Base-by-base conservation (phyloP, 2,113 vertebrate species). In the Cyanistes caeruleus region DNA sequence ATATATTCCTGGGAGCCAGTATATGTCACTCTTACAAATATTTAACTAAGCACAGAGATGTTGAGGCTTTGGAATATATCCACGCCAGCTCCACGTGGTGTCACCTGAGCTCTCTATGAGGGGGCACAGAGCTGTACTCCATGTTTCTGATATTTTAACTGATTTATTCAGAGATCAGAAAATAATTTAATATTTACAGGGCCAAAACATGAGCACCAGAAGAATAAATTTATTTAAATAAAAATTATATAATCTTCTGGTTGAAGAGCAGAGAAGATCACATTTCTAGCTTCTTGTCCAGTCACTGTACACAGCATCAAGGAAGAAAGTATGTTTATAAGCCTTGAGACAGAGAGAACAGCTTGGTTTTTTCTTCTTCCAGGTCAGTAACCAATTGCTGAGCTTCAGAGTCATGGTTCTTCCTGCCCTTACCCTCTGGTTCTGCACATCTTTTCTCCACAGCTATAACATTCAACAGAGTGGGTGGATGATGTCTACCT, bases 21-120 rank as follows among this genome's bases (percentile, higher is more conserved):
- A 55, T 49, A 48, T 39, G 10, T 15, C 41, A 83, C 13, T 51
- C 30, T 84, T 35, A 62, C 15, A 84, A 86, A 62, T 55, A 43
- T 18, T 63, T 89, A 56, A 48, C 35, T 41, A 64, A 68, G 14
- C 25, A 69, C 33, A 73, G 11, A 35, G 13, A 35, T 7, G 7
- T 43, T 44, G 35, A 91, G 27, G 5, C 17, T 46, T 81, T 43
- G 33, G 37, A 65, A 10, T 39, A 27, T 30, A 44, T 60, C 49
- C 49, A 79, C 1, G 0, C 4, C 31, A 59, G 15, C 7, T 81
- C n/a, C 43, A 33, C 0, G 0, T 30, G 15, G 22, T 56, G 22
- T 72, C 67, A 83, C n/a, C 53, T 88, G 31, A 73, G 6, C 15
- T 58, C 10, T 18, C 20, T 19, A 3, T 44, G 43, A 63, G 25